phyloP scores from a whole-genome alignment of 2,113 vertebrate species.

The Marmota flaviventris region DNA sequence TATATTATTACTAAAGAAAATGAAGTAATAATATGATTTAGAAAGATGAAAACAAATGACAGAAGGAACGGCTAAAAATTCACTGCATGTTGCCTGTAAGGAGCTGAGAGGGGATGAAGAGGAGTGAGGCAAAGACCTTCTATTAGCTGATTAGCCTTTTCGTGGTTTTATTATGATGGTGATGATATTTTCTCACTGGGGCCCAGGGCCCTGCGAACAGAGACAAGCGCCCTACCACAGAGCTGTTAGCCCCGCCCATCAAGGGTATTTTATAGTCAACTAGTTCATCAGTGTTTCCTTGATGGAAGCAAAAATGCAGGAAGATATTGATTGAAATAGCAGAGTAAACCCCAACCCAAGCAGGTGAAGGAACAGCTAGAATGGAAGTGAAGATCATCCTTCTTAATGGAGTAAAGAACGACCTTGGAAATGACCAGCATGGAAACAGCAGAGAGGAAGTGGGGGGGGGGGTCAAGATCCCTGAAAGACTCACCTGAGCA shows the following conservation, averaged over 20 bases:
- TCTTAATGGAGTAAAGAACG: background rate
- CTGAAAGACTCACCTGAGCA: background rate
- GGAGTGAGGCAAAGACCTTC: background rate
- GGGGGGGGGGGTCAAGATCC: background rate
- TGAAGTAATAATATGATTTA: background rate
- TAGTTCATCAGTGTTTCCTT: background rate
- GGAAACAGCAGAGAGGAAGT: background rate
- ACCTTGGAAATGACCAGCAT: background rate
- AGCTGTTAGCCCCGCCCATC: no score
- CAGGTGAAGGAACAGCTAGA: background rate
- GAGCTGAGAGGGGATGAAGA: background rate
- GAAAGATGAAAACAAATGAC: constrained; percentile 27
- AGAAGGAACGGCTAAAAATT: background rate
- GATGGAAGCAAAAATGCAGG: background rate
- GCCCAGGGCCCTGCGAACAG: no score
- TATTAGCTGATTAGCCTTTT: background rate
- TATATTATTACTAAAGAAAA: background rate
- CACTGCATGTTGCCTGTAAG: background rate
- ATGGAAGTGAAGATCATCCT: background rate
- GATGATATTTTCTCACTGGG: no score
- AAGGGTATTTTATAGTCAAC: background rate
- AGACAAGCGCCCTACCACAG: no score
- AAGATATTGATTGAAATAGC: background rate
- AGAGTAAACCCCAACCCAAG: background rate
- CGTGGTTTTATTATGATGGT: no score